A percentile compares a stretch with the other conserved stretches of the same genome.
These are phyloP conservation scores for Crocidura indochinensis DNA, from an alignment of 2,797 vertebrate genomes.

Conservation along the genomic window DNA sequence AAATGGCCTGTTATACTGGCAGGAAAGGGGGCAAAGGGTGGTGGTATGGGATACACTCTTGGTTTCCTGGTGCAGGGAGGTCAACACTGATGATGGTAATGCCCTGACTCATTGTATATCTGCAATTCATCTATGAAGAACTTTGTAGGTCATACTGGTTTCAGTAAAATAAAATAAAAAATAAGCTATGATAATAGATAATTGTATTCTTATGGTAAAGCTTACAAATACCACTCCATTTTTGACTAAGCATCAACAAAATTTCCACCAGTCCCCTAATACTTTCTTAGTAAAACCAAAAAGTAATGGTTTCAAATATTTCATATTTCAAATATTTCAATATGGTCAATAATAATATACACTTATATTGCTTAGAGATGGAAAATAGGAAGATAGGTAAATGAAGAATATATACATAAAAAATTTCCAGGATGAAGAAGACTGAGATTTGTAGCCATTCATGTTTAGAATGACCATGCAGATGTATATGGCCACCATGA, in stretches of 20 bases:
- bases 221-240: not conserved
- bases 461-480: too few relatives aligned
- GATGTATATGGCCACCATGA: fast-evolving
- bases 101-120: too few relatives aligned
- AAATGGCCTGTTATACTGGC: too few relatives aligned
- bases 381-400: not conserved
- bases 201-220: not conserved
- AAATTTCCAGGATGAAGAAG: not conserved
- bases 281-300: not conserved
- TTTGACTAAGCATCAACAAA: not conserved
- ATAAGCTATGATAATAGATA: not conserved
- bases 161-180: too few relatives aligned
- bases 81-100: too few relatives aligned
- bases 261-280: not conserved
- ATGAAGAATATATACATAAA: not conserved
- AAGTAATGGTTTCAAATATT: slow-evolving; percentile 30
- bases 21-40: too few relatives aligned
- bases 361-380: not conserved
- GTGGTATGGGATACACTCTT: too few relatives aligned
- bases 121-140: too few relatives aligned
- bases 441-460: too few relatives aligned
- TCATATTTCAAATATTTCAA: slow-evolving; percentile 32
- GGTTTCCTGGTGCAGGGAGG: too few relatives aligned
- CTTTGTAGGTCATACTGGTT: too few relatives aligned
- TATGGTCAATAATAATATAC: not conserved